Conservation (phyloP, 2,113 vertebrate species). For the Sciurus niger region DNA sequence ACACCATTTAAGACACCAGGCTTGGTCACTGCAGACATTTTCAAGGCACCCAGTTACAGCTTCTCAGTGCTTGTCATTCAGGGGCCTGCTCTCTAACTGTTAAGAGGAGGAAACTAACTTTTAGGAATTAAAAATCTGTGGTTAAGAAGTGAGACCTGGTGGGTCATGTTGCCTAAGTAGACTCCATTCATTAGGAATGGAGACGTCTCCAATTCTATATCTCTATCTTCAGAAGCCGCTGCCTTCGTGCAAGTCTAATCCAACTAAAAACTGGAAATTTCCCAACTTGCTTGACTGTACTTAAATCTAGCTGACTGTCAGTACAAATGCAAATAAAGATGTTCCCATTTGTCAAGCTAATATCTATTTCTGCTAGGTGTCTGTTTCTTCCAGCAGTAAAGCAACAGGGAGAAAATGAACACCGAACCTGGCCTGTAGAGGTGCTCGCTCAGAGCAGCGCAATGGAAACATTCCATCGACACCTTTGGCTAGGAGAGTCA, state of each 20-base stretch:
- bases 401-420: not conserved
- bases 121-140: conserved; percentile 13
- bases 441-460: not conserved
- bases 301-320: not conserved
- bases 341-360: not conserved
- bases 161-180: not conserved
- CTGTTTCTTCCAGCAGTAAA: not conserved
- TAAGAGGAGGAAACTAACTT: not conserved
- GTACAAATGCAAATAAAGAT: conserved; percentile 33
- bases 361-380: not conserved
- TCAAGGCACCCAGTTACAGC: not conserved
- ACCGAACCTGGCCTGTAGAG: not conserved
- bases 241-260: not conserved
- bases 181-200: not conserved
- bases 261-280: not conserved
- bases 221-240: not conserved
- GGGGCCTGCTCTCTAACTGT: not conserved
- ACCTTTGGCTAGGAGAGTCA: not conserved
- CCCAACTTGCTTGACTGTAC: not conserved
- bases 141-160: not conserved
- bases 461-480: not conserved
- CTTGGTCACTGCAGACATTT: not conserved
- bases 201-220: not conserved
- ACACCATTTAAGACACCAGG: not conserved
- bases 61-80: not conserved